A percentile compares a stretch with the other conserved stretches of the same genome.
Conservation (phyloP, 2,797 vertebrate species). For the Brachymystax lenok region DNA sequence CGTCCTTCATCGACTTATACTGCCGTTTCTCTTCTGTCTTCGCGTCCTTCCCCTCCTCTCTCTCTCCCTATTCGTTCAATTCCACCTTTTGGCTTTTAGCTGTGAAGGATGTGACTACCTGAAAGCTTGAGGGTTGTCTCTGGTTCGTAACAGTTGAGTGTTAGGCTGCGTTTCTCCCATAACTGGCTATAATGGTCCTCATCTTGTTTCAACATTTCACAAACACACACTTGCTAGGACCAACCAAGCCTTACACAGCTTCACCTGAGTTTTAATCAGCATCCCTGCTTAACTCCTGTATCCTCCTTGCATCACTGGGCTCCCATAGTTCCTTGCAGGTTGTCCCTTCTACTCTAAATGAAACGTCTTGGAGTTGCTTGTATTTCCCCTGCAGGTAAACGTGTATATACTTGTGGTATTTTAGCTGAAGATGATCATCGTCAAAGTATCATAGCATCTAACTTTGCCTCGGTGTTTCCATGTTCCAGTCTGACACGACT, state of each 20-base stretch:
- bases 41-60: not conserved
- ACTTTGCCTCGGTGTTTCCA: not conserved
- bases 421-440: not conserved
- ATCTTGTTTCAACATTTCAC: not conserved
- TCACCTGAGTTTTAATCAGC: not conserved
- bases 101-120: not conserved
- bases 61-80: slow-evolving; percentile 2
- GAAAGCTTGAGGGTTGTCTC: not conserved
- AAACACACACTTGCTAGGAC: not conserved
- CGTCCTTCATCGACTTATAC: not conserved
- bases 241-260: not conserved
- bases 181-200: not conserved
- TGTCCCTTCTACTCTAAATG: not conserved
- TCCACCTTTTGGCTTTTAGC: not conserved
- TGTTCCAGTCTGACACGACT: not conserved
- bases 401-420: not conserved
- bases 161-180: not conserved
- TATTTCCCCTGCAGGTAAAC: not conserved
- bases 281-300: no score
- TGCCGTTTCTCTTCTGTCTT: slow-evolving; percentile 17
- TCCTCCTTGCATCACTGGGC: not conserved
- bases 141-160: not conserved
- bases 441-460: not conserved
- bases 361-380: not conserved
- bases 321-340: not conserved